Evolutionary conservation across 1,140 invertebrate species (phyloP), one percentile per base, ranked within the genome.

Genomic region (Goniozus legneri): DNA sequence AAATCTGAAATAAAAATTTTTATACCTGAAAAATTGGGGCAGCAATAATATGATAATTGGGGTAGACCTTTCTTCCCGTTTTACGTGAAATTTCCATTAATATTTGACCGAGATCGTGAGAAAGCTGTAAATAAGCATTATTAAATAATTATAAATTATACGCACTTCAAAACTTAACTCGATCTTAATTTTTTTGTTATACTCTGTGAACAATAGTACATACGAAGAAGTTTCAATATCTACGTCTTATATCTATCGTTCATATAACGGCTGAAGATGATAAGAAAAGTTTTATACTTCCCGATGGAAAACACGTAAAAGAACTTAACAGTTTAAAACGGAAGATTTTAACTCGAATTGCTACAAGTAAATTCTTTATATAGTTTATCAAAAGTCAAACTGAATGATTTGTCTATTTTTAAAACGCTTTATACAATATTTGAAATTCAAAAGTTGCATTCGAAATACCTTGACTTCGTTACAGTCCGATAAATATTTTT

Each of bases 21-120:
- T 32, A 19, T 57, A 68, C 66, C 40, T 55, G 55, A 36, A 68
- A 67, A 21, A 64, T 45, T 14, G 62, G 57, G 3, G 58, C 61
- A 2, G 59, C 60, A 4, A 68, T 54, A 3, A 42, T 45, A 47
- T 41, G 64, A 30, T 65, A 63, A 14, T 65, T 54, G 0, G 62
- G 61, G 27, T 31, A 53, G 30, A 59, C 30, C 2, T 33, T 49
- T 18, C 35, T 61, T 14, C 36, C 3, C 47, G 50, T 27, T 56
- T 55, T 3, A 53, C 32, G 12, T 44, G 55, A 22, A 24, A 53
- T 56, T 19, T 19, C 40, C 19, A 31, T 56, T 24, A 60, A 39
- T 49, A 55, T 50, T 48, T 14, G 56, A 15, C 56, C 52, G 3
- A 70, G 43, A 32, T 57, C 47, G 37, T 56, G 53, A 2, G 65